A percentile compares a stretch with the other conserved stretches of the same genome.
phyloP scores from a whole-genome alignment of 2,797 vertebrate species.

The Eulemur albifrons region DNA sequence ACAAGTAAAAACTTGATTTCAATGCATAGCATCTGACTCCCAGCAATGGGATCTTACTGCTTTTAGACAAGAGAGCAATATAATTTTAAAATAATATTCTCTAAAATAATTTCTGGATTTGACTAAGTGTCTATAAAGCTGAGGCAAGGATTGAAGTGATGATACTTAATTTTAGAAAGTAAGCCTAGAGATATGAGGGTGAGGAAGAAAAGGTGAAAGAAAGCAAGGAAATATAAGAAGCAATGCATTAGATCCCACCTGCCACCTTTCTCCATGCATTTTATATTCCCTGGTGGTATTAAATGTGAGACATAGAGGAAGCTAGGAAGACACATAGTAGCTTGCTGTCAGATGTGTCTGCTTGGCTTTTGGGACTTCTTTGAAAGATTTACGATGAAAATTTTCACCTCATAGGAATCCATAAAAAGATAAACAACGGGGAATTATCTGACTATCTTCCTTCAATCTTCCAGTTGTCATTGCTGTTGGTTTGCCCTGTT shows the following conservation, averaged over 20 bases:
- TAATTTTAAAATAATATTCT: not conserved
- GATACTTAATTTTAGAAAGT: not conserved
- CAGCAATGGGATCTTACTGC: not conserved
- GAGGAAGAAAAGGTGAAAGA: not conserved
- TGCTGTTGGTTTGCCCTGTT: not conserved
- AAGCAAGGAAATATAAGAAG: not conserved
- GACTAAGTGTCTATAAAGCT: not conserved
- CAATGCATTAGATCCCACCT: not conserved
- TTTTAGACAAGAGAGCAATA: not conserved
- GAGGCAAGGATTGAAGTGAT: not conserved
- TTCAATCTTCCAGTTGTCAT: not conserved
- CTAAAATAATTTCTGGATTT: not conserved
- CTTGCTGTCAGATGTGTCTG: not conserved
- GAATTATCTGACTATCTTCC: not conserved
- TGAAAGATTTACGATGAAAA: not conserved
- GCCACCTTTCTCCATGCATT: not conserved
- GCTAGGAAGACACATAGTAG: not conserved
- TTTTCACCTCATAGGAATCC: slow-evolving; percentile 23
- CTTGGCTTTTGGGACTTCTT: not conserved
- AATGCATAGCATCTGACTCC: not conserved
- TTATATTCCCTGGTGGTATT: not conserved
- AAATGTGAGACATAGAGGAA: not conserved
- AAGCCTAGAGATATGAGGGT: not conserved
- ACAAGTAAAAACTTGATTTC: not conserved
- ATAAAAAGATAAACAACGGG: not conserved